Evolutionary conservation across 2,113 vertebrate genomes (phyloP), one percentile per base, ranked within the genome.

Genomic region (Erinaceus europaeus): DNA sequence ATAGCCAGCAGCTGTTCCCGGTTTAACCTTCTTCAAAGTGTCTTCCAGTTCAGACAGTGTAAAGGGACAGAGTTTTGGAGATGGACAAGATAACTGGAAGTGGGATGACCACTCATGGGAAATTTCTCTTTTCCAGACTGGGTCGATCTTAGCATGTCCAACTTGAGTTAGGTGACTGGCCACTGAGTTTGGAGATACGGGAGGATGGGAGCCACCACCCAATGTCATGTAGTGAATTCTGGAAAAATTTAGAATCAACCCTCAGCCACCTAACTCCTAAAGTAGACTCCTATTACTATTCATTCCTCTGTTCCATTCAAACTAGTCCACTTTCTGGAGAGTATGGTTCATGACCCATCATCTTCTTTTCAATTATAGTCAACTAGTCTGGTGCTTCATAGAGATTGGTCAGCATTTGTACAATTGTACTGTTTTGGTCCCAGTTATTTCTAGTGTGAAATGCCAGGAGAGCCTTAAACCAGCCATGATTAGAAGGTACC

Each of bases 301-400:
- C 38, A 83, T 20, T 38, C 25, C 13, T 42, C 9, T 42, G 46
- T 65, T 86, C 62, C 52, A 18, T 84, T 81, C 57, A 48, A 67
- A 21, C 81, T 50, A 52, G 21, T 62, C 3, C 20, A 44, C 50
- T 25, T 59, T 71, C 67, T 76, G n/a, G 72, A 44, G 75, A 61
- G 82, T 55, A 48, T 76, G 76, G 34, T 83, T 90, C 25, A 27
- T 46, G 32, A 69, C 46, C 53, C 32, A 29, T 90, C 74, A 78
- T 79, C 87, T 91, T 81, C 46, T 62, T 94, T 94, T 83, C 87
- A 92, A 90, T 94, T 90, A 84, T 77, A 75, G 38, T 25, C 36
- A 89, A 42, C 42, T 74, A 77, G 64, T 50, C 44, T 53, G 50
- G 14, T 67, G 67, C 57, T 83, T 91, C 65, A 29, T 77, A 90